Conservation (phyloP, 1,140 invertebrate genomes). For the Conus betulinus region DNA sequence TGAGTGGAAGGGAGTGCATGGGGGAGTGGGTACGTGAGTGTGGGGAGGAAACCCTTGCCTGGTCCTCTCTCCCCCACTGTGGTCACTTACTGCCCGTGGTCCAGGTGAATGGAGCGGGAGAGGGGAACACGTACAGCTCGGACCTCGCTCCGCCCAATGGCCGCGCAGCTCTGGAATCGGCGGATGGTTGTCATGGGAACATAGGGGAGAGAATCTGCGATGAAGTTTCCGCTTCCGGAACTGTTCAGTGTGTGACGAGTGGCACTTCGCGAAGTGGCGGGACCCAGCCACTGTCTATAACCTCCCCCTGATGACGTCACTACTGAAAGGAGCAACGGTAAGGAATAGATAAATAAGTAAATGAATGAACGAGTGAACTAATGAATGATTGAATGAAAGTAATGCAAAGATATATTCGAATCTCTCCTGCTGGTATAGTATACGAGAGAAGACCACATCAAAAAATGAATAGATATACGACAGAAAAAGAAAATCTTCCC, state of each 20-base stretch:
- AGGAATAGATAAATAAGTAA: too few species aligned
- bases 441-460: neutral
- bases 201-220: conserved; percentile 31
- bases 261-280: conserved; percentile 42
- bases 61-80: neutral
- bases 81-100: neutral
- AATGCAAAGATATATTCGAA: too few species aligned
- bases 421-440: too few species aligned
- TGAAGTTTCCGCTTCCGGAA: conserved; percentile 22
- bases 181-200: conserved; percentile 45
- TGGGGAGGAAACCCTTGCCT: too few species aligned
- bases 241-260: conserved; percentile 43
- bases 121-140: neutral
- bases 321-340: neutral
- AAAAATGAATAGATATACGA: neutral
- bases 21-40: too few species aligned
- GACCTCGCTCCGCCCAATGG: conserved; percentile 23
- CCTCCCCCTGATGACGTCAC: neutral
- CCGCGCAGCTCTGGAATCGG: conserved; percentile 49
- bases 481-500: too few species aligned
- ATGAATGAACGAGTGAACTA: too few species aligned
- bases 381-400: too few species aligned
- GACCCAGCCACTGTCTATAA: neutral
- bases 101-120: conserved; percentile 18
- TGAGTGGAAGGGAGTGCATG: neutral